These are phyloP conservation scores for Nesoenas mayeri DNA, from an alignment of 2,113 vertebrate species.

Conservation along the genomic window DNA sequence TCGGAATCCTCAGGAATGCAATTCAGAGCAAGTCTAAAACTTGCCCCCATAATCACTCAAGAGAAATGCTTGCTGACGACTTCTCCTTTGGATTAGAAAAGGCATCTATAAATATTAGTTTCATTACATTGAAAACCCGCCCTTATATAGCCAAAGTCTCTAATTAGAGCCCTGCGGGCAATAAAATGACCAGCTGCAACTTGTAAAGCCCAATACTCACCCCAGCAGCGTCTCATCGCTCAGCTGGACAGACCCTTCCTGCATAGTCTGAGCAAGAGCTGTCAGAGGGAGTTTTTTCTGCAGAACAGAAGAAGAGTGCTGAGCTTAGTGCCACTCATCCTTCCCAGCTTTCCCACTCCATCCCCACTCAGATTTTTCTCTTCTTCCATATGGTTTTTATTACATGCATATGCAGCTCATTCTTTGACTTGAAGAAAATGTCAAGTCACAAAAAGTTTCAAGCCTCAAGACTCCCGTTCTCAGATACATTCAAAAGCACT, in stretches of 20 bases:
- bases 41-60: background rate
- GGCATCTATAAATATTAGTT: background rate
- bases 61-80: background rate
- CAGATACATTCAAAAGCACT: background rate
- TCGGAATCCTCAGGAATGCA: background rate
- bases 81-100: background rate
- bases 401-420: background rate
- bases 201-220: constrained; percentile 74
- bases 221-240: constrained; percentile 93
- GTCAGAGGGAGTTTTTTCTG: constrained; percentile 96
- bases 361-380: background rate
- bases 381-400: background rate
- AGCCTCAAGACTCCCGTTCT: background rate
- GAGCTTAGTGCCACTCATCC: background rate
- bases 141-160: background rate
- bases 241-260: constrained; percentile 87
- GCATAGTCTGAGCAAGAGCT: constrained; percentile 91
- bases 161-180: background rate
- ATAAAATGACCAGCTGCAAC: background rate
- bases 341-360: background rate
- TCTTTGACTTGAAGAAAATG: background rate
- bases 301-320: constrained; percentile 39
- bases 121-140: background rate
- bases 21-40: background rate
- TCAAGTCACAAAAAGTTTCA: background rate